phyloP scores from a whole-genome alignment of 2,888 invertebrate species.

The Drosophila yooni region DNA sequence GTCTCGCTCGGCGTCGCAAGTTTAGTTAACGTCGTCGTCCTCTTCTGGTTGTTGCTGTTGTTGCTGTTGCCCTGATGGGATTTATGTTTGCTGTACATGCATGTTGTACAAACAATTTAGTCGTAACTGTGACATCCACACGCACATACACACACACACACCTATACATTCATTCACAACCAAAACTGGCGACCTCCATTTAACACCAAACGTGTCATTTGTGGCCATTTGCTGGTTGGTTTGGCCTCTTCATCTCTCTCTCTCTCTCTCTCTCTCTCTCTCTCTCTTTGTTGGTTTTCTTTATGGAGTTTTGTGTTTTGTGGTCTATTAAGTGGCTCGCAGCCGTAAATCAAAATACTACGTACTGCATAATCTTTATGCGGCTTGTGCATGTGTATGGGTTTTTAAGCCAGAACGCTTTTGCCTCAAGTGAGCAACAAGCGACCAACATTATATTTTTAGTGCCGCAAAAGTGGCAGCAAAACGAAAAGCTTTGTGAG shows the following conservation, averaged over 20 bases:
- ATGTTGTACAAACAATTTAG: constrained; percentile 82
- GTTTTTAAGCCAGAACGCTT: constrained; percentile 38
- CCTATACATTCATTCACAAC: constrained; percentile 5
- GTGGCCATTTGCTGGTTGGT: constrained; percentile 70
- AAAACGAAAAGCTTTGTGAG: constrained; percentile 44
- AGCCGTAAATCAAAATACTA: constrained; percentile 68
- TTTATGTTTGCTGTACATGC: constrained; percentile 79
- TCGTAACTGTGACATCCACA: constrained; percentile 73
- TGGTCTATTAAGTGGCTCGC: constrained; percentile 78
- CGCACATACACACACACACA: constrained; percentile 12
- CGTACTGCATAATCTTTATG: constrained; percentile 70
- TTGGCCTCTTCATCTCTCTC: constrained; percentile 14
- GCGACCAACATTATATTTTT: constrained; percentile 48
- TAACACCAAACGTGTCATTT: constrained; percentile 82
- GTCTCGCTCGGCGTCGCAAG: constrained; percentile 48
- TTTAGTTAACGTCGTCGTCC: constrained; percentile 30
- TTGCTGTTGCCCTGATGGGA: constrained; percentile 54
- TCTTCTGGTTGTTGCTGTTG: constrained; percentile 20
- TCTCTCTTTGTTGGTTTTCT: constrained; percentile 36
- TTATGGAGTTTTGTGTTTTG: constrained; percentile 64
- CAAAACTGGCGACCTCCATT: constrained; percentile 72
- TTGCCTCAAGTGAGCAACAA: constrained; percentile 69
- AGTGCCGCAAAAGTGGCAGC: constrained; percentile 37
- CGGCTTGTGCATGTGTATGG: constrained; percentile 48
- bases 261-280: constrained; percentile 21